A percentile compares a stretch with the other conserved stretches of the same genome.
These are phyloP conservation scores for Acromyrmex charruanus DNA, from an alignment of 1,140 invertebrate genomes.

Conservation along the genomic window DNA sequence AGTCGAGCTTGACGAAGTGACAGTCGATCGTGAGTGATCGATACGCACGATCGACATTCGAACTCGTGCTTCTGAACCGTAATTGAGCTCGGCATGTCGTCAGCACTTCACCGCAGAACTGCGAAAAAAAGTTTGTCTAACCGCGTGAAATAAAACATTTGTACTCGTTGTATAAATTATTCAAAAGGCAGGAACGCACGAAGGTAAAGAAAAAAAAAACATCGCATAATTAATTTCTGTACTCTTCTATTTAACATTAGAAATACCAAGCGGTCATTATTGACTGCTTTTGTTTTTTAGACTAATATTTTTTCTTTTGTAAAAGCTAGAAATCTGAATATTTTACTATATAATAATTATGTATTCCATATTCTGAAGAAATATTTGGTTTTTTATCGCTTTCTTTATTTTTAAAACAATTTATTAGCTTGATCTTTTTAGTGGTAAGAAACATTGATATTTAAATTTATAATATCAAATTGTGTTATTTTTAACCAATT, in stretches of 20 bases:
- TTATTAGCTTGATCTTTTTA: too few relatives aligned
- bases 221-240: not conserved
- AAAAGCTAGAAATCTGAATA: too few relatives aligned
- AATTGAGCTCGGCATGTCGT: constrained; percentile 30
- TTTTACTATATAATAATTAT: too few relatives aligned
- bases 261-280: too few relatives aligned
- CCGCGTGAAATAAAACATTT: constrained; percentile 6
- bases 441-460: too few relatives aligned
- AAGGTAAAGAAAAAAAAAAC: not conserved
- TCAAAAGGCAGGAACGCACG: not conserved
- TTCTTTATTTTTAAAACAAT: too few relatives aligned
- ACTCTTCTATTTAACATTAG: not conserved
- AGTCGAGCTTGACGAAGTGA: constrained; percentile 29
- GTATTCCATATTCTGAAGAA: too few relatives aligned
- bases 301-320: too few relatives aligned
- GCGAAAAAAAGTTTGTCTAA: not conserved
- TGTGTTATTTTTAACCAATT: too few relatives aligned
- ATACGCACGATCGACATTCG: constrained; percentile 23
- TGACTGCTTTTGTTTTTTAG: too few relatives aligned
- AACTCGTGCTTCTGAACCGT: not conserved
- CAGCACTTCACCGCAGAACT: not conserved
- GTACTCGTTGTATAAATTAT: constrained; percentile 1
- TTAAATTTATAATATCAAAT: too few relatives aligned
- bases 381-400: too few relatives aligned
- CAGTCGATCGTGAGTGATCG: constrained; percentile 35